phyloP scores from a whole-genome alignment of 2,888 invertebrate genomes.

The Apomyelois bistriatella region DNA sequence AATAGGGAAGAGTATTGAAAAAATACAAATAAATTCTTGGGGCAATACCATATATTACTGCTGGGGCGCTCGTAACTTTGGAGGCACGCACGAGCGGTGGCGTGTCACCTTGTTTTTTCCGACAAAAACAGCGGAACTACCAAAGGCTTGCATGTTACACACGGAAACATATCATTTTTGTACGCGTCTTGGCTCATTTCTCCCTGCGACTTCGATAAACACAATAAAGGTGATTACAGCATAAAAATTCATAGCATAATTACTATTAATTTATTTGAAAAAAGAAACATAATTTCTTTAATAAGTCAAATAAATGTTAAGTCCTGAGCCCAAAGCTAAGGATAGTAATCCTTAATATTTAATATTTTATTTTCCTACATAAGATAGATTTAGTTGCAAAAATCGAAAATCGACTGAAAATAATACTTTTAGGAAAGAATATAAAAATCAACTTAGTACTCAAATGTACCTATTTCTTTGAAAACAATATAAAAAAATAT shows the following conservation, averaged over 20 bases:
- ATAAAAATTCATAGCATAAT: constrained; percentile 50
- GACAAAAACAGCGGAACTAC: constrained; percentile 44
- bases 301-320: too few relatives aligned
- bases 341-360: too few relatives aligned
- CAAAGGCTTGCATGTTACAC: constrained; percentile 52
- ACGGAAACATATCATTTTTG: constrained; percentile 62
- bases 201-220: constrained; percentile 44
- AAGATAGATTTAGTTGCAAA: too few relatives aligned
- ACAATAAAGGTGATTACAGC: constrained; percentile 39
- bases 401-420: too few relatives aligned
- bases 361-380: too few relatives aligned
- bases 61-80: constrained; percentile 35
- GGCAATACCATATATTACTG: constrained; percentile 39
- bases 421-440: too few relatives aligned
- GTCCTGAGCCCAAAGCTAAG: too few relatives aligned
- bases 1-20: constrained; percentile 27
- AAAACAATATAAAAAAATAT: too few relatives aligned
- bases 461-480: too few relatives aligned
- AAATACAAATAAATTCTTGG: constrained; percentile 29
- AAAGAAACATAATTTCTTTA: too few relatives aligned
- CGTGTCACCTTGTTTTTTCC: constrained; percentile 49
- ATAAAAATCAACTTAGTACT: too few relatives aligned
- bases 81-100: constrained; percentile 42
- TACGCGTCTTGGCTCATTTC: constrained; percentile 62
- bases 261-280: too few relatives aligned